phyloP scores from a whole-genome alignment of 2,797 vertebrate species.

The Pseudochirops cupreus region DNA sequence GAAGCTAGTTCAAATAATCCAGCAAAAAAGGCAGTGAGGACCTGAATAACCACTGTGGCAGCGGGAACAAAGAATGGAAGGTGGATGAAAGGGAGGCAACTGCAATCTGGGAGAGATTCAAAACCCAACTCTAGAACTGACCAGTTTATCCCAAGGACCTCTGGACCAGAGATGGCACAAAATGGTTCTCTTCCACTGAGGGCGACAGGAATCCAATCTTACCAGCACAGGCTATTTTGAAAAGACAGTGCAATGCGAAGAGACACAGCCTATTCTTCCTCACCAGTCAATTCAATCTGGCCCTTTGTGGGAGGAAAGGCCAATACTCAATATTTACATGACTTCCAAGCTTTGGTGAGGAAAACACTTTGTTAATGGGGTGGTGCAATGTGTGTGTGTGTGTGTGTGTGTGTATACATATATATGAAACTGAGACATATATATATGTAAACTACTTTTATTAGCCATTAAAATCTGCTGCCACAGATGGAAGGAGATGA shows the following conservation, averaged over 20 bases:
- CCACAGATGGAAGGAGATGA: not conserved
- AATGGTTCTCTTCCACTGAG: no score
- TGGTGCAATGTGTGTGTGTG: no score
- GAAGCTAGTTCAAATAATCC: not conserved
- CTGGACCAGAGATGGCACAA: not conserved
- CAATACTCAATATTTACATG: not conserved
- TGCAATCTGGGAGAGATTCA: not conserved
- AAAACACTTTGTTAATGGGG: not conserved
- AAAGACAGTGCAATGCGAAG: not conserved
- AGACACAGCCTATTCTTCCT: not conserved
- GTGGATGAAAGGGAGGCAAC: not conserved
- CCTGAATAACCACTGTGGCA: not conserved
- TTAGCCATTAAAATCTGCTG: not conserved
- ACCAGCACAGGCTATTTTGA: not conserved
- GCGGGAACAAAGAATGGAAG: not conserved
- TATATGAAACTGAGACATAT: not conserved
- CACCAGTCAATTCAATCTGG: not conserved
- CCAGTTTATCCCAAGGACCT: not conserved
- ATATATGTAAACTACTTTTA: no score
- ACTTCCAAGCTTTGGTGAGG: not conserved
- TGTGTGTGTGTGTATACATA: not conserved
- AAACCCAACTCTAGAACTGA: not conserved
- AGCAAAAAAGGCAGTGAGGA: not conserved
- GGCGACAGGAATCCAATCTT: not conserved
- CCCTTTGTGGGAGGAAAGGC: not conserved